Base-by-base conservation (phyloP, 1,140 invertebrate species). In the Leptinotarsa lineolata region DNA sequence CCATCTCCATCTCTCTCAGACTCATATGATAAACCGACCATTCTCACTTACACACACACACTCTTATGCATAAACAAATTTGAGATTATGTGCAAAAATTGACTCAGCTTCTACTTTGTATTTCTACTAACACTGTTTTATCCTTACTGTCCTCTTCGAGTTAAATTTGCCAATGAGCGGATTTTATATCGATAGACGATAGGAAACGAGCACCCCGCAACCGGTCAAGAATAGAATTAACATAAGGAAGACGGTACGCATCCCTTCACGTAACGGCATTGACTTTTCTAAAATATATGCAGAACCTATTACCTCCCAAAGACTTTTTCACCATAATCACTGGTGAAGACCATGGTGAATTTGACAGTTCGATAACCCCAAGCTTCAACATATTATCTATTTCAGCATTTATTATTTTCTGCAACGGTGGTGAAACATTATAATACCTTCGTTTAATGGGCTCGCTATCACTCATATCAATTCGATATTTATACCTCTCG, bases 201-300 rank as follows among this genome's bases (percentile, higher is more conserved):
- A 81, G 71, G 39, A 76, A 76, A 6, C 73, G 61, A 5, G 82
- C 80, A 4, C 76, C 75, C 2, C 81, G 61, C 3, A 86, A 68
- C 22, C 76, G 74, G 59, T 80, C 76, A 5, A 84, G 59, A 13
- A 83, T 81, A 6, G 72, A 60, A n/a, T 77, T 68, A 58, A 84
- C 82, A n/a, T 80, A 69, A 6, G 68, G 68, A n/a, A 54, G 46
- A n/a, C 44, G 20, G 44, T 69, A 69, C 12, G 68, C 68, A 63
- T 84, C 83, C 30, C 74, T 74, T 15, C 70, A 79, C 0, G 83
- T 80, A 11, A 83, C 69, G 4, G 77, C 72, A 59, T 83, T 84
- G 11, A 84, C 18, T 74, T 80, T 80, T 3, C 82, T 66, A 45
- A 75, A 79, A 61, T 84, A 81, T 0, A 83, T 46, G 30, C 79